Percentiles rank a stretch among this genome's conserved stretches.
Conservation (phyloP, 2,888 invertebrate species). For the Ashinkailepas kermadecensis region DNA sequence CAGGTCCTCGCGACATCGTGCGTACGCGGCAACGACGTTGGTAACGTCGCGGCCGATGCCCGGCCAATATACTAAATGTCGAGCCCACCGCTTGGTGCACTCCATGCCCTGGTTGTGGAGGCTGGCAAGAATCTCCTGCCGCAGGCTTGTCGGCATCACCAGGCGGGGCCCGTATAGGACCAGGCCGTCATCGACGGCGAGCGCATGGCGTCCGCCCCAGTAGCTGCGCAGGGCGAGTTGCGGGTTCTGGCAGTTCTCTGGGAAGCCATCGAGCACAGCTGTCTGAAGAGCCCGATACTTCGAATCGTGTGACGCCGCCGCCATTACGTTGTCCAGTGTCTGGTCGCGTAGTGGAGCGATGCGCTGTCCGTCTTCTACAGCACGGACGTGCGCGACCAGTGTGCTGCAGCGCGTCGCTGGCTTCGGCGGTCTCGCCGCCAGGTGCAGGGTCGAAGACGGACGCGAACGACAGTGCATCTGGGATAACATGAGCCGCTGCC, state of each 20-base stretch:
- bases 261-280: neutral
- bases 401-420: neutral
- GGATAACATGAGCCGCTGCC: neutral
- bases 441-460: slow-evolving; percentile 23
- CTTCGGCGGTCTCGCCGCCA: neutral
- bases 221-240: neutral
- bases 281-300: neutral
- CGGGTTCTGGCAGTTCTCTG: neutral
- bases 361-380: neutral
- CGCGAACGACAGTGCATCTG: slow-evolving; percentile 23
- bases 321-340: neutral
- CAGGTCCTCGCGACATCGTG: neutral
- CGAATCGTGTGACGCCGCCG: neutral
- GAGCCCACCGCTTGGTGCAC: slow-evolving; percentile 31
- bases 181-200: slow-evolving; percentile 27
- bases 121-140: slow-evolving; percentile 23
- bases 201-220: slow-evolving; percentile 24
- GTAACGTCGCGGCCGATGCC: slow-evolving; percentile 31
- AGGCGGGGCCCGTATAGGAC: slow-evolving; percentile 32
- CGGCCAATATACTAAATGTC: slow-evolving; percentile 31
- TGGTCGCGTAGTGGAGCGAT: neutral
- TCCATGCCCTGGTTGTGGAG: slow-evolving; percentile 31
- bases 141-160: slow-evolving; percentile 28
- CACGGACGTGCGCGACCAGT: neutral
- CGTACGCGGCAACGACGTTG: neutral